Conservation (phyloP, 2,888 invertebrate species). For the Hemistola chrysoprasaria region DNA sequence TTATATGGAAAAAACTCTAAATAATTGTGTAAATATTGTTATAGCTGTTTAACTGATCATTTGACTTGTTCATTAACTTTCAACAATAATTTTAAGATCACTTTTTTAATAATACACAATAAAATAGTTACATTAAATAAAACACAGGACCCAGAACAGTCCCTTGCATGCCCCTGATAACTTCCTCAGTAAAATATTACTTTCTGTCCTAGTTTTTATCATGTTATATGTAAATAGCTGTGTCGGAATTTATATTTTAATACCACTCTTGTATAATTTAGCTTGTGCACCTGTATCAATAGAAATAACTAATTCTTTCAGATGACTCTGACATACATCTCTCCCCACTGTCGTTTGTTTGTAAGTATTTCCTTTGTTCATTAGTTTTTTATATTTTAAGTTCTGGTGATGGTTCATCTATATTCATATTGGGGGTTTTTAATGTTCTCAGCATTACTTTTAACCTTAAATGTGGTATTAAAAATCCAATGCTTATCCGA, state of each 20-base stretch:
- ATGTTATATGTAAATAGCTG: no score
- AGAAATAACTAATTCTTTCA: slow-evolving; percentile 65
- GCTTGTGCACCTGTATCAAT: slow-evolving; percentile 50
- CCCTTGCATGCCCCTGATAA: slow-evolving; percentile 3
- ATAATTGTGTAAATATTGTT: no score
- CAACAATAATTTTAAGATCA: background rate
- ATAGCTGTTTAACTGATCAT: no score
- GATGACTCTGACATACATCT: slow-evolving; percentile 69
- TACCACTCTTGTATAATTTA: slow-evolving; percentile 25
- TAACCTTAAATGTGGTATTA: no score
- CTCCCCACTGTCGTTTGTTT: slow-evolving; percentile 58
- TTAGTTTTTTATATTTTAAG: slow-evolving; percentile 13
- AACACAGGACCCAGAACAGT: slow-evolving; percentile 1
- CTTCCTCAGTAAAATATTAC: no score
- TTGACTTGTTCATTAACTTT: no score
- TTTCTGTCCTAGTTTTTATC: no score
- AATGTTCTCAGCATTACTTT: no score
- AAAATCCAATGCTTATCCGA: no score
- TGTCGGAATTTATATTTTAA: slow-evolving; percentile 6
- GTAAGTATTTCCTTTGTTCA: slow-evolving; percentile 54
- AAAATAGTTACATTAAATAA: slow-evolving; percentile 1
- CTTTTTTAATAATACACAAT: background rate
- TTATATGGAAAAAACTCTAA: no score
- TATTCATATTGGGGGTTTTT: no score
- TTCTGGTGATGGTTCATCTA: slow-evolving; percentile 16